Base-by-base conservation (phyloP, 2,797 vertebrate species). In the Sebastes nivosus region DNA sequence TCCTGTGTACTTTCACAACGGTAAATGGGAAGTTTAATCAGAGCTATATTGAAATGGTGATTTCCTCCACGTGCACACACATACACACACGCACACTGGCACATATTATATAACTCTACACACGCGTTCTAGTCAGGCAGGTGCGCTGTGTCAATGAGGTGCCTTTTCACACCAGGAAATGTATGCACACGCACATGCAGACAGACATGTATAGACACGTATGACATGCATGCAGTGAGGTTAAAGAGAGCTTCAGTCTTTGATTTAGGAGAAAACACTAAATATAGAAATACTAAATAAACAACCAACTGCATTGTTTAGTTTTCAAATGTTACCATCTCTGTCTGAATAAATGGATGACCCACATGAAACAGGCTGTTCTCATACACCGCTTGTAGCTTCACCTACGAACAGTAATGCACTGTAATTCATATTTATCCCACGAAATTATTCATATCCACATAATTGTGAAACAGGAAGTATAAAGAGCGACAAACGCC, bases 21-120 rank as follows among this genome's bases (percentile, higher is more conserved):
- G 85, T 91, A 91, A 91, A 92, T 91, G 92, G 93, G 91, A 94
- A 93, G 92, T 93, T 94, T 92, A 95, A 95, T 94, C 94, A 95
- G 92, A 80, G 93, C 87, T 85, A 83, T 86, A 95, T 95, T 95
- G 92, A 95, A 93, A 93, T 93, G 91, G 85, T 92, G 92, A 93
- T 94, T 95, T 93, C 89, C 92, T 88, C 55, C 54, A 4, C 52
- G 2, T 59, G 80, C 84, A 54, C 42, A 22, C 70, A 64, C 67
- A n/a, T 16, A 68, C 70, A 34, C 69, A 34, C 69, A 42, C 64
- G 57, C n/a, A 59, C 58, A 75, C 46, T 59, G 22, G 66, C 67
- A 12, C 55, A 30, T 50, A 46, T 92, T 84, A 87, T 76, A 80
- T 84, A 88, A 87, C 67, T 11, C 55, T 1, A 20, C 71, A 73